Percentiles rank a stretch among this genome's conserved stretches.
Evolutionary conservation across 92 coral and sea anemone species (phyloP).

Genomic region (Actinernus sp.): DNA sequence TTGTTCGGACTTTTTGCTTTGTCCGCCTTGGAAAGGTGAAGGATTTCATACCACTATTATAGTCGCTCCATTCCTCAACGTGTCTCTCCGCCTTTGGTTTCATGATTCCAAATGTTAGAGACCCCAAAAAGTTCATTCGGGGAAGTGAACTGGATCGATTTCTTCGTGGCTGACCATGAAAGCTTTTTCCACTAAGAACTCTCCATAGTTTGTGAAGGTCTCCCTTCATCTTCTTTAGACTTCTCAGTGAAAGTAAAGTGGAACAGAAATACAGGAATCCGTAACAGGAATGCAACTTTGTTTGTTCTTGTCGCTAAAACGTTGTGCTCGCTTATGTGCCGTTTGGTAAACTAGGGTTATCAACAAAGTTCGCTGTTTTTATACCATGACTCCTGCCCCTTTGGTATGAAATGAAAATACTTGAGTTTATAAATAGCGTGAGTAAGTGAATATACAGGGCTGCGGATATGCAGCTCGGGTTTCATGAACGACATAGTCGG

Average conservation of each 20-base stretch:
- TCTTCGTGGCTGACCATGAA: constrained; percentile 5
- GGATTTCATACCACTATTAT: not conserved
- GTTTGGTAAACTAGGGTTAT: not conserved
- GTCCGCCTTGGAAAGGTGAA: constrained; percentile 36
- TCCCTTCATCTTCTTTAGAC: constrained; percentile 18
- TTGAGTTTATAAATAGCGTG: constrained; percentile 1
- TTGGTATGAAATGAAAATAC: not conserved
- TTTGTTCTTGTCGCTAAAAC: not conserved
- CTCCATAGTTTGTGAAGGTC: constrained; percentile 38
- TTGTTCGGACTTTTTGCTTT: constrained; percentile 10
- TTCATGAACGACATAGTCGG: constrained; percentile 1
- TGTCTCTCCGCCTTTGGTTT: not conserved
- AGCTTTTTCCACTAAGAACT: constrained; percentile 34
- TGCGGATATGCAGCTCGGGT: not conserved
- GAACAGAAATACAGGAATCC: not conserved
- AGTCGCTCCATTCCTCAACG: not conserved
- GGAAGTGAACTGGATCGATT: constrained; percentile 31
- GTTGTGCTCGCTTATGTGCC: not conserved
- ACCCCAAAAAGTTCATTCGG: constrained; percentile 18
- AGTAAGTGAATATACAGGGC: not conserved
- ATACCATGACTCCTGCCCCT: not conserved
- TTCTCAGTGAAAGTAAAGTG: not conserved
- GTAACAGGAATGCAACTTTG: not conserved
- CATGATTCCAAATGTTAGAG: constrained; percentile 10
- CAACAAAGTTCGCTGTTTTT: not conserved